These are phyloP conservation scores for Melanotaenia parkinsoni DNA, from an alignment of 2,797 vertebrate genomes.

Conservation along the genomic window DNA sequence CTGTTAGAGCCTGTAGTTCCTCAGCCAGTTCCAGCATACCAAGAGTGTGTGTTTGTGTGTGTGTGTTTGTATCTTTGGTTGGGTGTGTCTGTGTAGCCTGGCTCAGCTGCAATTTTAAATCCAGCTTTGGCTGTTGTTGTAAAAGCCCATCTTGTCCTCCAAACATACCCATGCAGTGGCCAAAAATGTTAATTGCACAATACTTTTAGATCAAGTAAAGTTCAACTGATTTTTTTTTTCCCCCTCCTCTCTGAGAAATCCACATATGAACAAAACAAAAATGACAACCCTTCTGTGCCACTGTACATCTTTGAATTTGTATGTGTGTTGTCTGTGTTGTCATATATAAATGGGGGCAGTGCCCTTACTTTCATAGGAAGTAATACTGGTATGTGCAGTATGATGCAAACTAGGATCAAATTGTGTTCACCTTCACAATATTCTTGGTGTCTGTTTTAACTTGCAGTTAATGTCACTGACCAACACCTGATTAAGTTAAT, in stretches of 20 bases:
- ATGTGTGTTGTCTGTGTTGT: conserved; percentile 60
- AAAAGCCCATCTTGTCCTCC: conserved; percentile 52
- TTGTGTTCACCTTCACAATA: conserved; percentile 27
- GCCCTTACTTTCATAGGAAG: conserved; percentile 61
- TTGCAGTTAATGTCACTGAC: conserved; percentile 8
- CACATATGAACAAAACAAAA: conserved; percentile 8
- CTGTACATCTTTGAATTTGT: conserved; percentile 45
- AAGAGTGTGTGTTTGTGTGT: conserved; percentile 23
- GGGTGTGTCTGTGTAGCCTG: conserved; percentile 5
- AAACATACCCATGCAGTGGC: conserved; percentile 18
- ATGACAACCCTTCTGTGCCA: conserved; percentile 26
- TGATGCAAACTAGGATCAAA: conserved; percentile 50
- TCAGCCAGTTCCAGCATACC: conserved; percentile 49
- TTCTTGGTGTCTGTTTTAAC: conserved; percentile 42
- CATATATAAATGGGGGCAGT: conserved; percentile 50
- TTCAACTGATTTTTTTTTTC: conserved; percentile 1
- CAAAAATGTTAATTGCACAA: conserved; percentile 37
- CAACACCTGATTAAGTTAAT: neutral
- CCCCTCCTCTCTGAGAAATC: conserved; percentile 20
- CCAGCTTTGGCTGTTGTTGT: conserved; percentile 46
- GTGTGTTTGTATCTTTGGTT: neutral
- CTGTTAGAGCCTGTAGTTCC: conserved; percentile 47
- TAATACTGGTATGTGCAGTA: conserved; percentile 55
- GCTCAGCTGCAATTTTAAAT: conserved; percentile 50
- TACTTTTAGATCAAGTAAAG: conserved; percentile 29